Conservation (phyloP, 2,888 invertebrate species). For the Yponomeuta sedellus region DNA sequence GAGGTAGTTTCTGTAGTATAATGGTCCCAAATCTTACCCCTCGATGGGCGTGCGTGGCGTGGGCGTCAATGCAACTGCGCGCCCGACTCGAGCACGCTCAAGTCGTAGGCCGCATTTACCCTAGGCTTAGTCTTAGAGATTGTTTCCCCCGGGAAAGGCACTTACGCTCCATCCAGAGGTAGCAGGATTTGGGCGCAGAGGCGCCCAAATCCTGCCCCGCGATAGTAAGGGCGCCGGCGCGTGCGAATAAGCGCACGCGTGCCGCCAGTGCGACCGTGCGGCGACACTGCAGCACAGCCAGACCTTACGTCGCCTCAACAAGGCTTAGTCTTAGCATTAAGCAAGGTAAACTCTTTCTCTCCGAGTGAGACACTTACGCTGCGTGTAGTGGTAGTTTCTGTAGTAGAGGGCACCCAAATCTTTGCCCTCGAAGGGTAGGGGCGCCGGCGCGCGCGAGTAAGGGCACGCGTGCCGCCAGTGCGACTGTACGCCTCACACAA, state of each 20-base stretch:
- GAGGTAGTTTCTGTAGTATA: slow-evolving; percentile 94
- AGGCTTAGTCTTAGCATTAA: too few relatives aligned
- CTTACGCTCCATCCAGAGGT: slow-evolving; percentile 90
- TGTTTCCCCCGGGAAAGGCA: too few relatives aligned
- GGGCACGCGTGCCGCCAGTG: slow-evolving; percentile 84
- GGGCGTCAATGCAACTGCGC: too few relatives aligned
- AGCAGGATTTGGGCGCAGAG: slow-evolving; percentile 91
- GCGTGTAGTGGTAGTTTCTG: slow-evolving; percentile 89
- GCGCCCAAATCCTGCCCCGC: slow-evolving; percentile 92
- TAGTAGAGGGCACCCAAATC: slow-evolving; percentile 94
- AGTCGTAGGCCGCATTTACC: too few relatives aligned
- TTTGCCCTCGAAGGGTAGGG: slow-evolving; percentile 84
- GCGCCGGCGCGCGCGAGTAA: slow-evolving; percentile 49
- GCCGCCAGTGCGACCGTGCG: slow-evolving; percentile 86
- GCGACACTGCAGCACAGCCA: slow-evolving; percentile 88
- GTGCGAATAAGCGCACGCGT: slow-evolving; percentile 71
- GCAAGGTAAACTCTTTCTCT: too few relatives aligned
- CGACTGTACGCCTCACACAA: slow-evolving; percentile 86
- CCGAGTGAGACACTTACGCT: slow-evolving; percentile 81
- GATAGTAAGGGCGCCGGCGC: slow-evolving; percentile 69
- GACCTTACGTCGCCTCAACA: slow-evolving; percentile 82
- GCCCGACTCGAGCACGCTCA: too few relatives aligned
- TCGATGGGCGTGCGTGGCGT: too few relatives aligned
- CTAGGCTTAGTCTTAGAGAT: too few relatives aligned
- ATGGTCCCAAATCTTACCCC: slow-evolving; percentile 92